Evolutionary conservation across 2,113 vertebrate genomes (phyloP), one percentile per base, ranked within the genome.

Genomic region (Taxidea taxus): DNA sequence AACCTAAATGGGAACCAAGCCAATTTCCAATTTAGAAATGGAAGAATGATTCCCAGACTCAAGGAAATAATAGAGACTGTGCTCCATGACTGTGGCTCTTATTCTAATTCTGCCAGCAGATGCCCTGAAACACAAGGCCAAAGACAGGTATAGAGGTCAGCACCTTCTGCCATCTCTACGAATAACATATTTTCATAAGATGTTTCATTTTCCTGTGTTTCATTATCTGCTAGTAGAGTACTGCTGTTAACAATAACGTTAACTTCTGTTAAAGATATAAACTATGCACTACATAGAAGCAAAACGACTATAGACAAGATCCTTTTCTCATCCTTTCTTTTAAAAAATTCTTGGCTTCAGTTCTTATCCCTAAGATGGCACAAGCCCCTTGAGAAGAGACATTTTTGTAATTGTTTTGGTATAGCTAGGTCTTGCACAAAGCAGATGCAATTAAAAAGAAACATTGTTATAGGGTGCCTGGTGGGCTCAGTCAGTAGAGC

Each of bases 361-460:
- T 2, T 62, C n/a, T 86, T 70, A 56, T 74, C 47, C 34, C 54
- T 64, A 72, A 88, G 21, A 82, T 29, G 20, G 15, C 60, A 54
- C 51, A 85, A 87, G 34, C 7, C 31, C 47, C 49, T 60, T 74
- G 9, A 95, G 91, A 11, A 94, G 4, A 3, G 7, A 60, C 29
- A 47, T n/a, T 60, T 91, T 56, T 92, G 34, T 82, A 12, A 1
- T 72, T 34, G 15, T 29, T 86, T 47, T 58, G 42, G 2, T 34
- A 7, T 37, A n/a, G 12, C 29, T 90, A 15, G 58, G 20, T 85
- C 82, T 94, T 77, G 62, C 68, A 80, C 39, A 87, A 90, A 94
- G 39, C 31, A 96, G 51, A 97, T 51, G 77, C 78, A 89, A 15
- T 86, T 86, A 49, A 84, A 96, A 97, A 92, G 11, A 77, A 93